Percentiles rank a stretch among this genome's conserved stretches.
These are phyloP conservation scores for Cotesia chilonis DNA, from an alignment of 1,140 invertebrate genomes.

Conservation along the genomic window DNA sequence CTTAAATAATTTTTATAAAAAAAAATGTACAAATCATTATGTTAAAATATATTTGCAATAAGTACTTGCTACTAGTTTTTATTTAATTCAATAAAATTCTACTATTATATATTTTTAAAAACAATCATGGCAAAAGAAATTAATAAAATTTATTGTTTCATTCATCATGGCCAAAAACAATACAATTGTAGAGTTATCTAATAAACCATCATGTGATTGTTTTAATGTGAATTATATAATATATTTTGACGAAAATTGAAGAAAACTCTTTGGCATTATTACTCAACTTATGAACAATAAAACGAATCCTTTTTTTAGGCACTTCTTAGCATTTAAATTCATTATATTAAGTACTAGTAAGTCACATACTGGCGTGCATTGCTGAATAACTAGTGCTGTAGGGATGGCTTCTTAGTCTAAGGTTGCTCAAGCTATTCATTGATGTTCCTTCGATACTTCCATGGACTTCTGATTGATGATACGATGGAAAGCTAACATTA, in stretches of 20 bases:
- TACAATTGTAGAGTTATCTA: conserved; percentile 1
- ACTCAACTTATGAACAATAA: no score
- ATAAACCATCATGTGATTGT: conserved; percentile 11
- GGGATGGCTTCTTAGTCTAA: conserved; percentile 59
- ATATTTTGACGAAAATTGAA: neutral
- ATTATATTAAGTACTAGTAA: neutral
- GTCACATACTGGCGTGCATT: conserved; percentile 65
- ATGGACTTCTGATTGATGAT: conserved; percentile 55
- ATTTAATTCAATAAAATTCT: no score
- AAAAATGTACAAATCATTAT: no score
- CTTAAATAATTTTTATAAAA: no score
- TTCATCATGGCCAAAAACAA: no score
- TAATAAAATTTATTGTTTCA: no score
- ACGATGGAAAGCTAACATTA: conserved; percentile 53
- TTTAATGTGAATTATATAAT: neutral
- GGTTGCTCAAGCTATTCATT: conserved; percentile 54
- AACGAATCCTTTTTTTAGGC: neutral
- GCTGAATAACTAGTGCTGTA: conserved; percentile 59
- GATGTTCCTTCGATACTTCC: conserved; percentile 51
- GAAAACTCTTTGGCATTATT: conserved; percentile 12
- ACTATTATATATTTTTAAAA: no score
- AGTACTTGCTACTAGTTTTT: no score
- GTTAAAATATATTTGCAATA: no score
- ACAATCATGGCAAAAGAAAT: no score
- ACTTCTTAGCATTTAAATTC: conserved; percentile 3